Base-by-base conservation (phyloP, 2,888 invertebrate genomes). In the Rambutsinella grinnellia region DNA sequence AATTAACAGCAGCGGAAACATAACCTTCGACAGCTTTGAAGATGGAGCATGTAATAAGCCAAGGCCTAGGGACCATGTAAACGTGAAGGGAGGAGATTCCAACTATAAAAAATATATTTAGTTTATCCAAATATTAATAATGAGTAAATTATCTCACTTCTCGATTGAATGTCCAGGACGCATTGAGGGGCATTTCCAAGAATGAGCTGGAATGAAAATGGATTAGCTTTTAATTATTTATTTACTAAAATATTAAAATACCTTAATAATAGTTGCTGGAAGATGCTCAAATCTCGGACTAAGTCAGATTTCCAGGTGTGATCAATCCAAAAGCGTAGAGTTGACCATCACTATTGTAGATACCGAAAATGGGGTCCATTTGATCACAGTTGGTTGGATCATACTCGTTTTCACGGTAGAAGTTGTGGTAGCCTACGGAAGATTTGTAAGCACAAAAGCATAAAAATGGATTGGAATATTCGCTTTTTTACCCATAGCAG, bases 301-400 rank as follows among this genome's bases (percentile, higher is more conserved):
- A 15, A n/a, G 19, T 36, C 5, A 79, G 23, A n/a, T 61, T 53
- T 51, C 81, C 81, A 46, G 67, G 68, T 36, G 63, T 75, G 24
- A 68, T 74, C 53, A 82, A 76, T 28, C 82, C 82, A 56, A 82
- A 80, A 19, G 80, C 82, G 15, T 61, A 69, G 6, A 80, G 68
- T 8, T 76, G 61, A 28, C 67, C 57, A 19, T 60, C 28, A 17
- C 56, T 76, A 36, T 75, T 80, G 74, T 79, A 81, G 2, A 82
- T 70, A 21, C 78, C 60, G 49, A 79, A 82, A 47, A 68, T 46
- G 3, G 78, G 79, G 27, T 61, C 46, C 68, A 79, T 68, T 57
- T 72, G 61, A 0, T 19, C 28, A 67, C 82, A 82, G 36, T 68
- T 47, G 36, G 72, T 76, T 3, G 28, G 61, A 3, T 67, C 65